These are phyloP conservation scores for Magallana gigas DNA, from an alignment of 1,140 invertebrate genomes.

Conservation along the genomic window DNA sequence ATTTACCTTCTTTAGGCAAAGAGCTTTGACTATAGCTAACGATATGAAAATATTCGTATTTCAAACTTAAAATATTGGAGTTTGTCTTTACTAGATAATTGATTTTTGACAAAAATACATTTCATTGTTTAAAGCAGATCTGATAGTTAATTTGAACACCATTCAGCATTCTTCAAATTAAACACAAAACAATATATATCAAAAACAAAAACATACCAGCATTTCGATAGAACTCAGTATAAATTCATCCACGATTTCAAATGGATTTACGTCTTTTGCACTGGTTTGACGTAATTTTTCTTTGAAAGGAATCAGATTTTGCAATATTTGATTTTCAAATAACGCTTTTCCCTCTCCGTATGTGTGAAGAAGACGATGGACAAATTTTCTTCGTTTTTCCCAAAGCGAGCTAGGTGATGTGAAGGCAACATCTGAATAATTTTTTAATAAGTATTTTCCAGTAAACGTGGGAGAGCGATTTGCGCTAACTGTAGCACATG, in stretches of 20 bases:
- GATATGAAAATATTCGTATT: no score
- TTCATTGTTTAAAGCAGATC: no score
- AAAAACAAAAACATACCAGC: not conserved
- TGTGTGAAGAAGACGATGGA: not conserved
- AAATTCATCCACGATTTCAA: not conserved
- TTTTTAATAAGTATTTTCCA: not conserved
- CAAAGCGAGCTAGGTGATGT: not conserved
- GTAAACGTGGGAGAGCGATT: not conserved
- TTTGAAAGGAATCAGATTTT: not conserved
- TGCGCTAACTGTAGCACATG: not conserved
- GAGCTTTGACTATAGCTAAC: no score
- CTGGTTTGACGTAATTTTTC: not conserved
- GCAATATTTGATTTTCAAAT: not conserved
- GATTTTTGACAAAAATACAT: no score
- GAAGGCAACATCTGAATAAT: not conserved
- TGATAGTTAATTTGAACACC: no score
- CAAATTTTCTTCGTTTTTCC: not conserved
- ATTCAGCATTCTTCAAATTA: no score
- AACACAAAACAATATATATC: no score
- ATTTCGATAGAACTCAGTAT: not conserved
- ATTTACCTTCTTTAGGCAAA: no score
- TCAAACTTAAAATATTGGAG: no score
- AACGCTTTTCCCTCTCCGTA: not conserved
- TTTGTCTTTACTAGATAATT: no score
- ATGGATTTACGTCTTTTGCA: not conserved